Evolutionary conservation across 2,888 invertebrate genomes (phyloP).

Genomic region (Caenorhabditis becei): DNA sequence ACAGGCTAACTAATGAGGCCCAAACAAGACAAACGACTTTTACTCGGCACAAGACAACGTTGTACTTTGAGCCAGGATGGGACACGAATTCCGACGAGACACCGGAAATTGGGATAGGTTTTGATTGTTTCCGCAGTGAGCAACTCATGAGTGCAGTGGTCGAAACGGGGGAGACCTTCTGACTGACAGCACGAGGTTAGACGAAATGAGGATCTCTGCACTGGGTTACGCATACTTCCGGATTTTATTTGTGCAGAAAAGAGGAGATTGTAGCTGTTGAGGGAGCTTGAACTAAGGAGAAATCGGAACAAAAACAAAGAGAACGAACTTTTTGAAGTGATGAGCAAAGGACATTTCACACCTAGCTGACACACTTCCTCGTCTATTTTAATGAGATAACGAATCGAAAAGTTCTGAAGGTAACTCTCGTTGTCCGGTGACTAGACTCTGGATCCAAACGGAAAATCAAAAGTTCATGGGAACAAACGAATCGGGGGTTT

Average conservation of each 20-base stretch:
- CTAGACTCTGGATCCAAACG: background rate
- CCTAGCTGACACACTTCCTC: too few relatives aligned
- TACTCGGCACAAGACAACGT: conserved; percentile 9
- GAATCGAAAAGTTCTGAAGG: too few relatives aligned
- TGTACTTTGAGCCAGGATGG: conserved; percentile 14
- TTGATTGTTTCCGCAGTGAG: background rate
- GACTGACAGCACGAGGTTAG: background rate
- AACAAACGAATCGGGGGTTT: background rate
- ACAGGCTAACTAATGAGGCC: conserved; percentile 22
- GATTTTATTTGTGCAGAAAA: conserved; percentile 1
- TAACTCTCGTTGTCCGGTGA: background rate
- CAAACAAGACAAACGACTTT: background rate
- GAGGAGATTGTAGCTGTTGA: background rate
- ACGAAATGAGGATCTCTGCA: conserved; percentile 3
- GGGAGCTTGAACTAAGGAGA: background rate
- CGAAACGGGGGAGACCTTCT: background rate
- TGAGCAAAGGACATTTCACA: too few relatives aligned
- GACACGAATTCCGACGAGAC: background rate
- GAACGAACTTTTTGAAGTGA: too few relatives aligned
- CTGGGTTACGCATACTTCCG: conserved; percentile 1
- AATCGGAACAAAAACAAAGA: too few relatives aligned
- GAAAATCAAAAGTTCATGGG: background rate
- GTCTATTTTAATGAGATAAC: too few relatives aligned
- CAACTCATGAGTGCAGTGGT: background rate
- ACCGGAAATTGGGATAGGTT: conserved; percentile 9